Conservation (phyloP, 2,888 invertebrate genomes). For the Cantharis lateralis region DNA sequence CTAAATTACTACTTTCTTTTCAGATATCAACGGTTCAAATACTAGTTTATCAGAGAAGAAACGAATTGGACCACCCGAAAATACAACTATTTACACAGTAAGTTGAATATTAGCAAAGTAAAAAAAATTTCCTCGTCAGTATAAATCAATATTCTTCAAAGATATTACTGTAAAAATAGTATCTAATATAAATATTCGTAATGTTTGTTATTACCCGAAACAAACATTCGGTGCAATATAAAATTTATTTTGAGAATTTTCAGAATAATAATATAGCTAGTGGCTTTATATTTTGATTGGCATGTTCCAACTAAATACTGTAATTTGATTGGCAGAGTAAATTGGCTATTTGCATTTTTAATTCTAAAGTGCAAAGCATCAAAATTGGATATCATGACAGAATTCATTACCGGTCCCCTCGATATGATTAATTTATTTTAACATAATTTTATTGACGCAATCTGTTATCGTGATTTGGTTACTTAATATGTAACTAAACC, state of each 20-base stretch:
- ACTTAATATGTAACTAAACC: not conserved
- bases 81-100: conserved; percentile 80
- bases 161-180: not conserved
- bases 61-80: conserved; percentile 69
- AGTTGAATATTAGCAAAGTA: conserved; percentile 49
- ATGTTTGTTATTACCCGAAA: not conserved
- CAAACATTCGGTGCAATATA: not conserved
- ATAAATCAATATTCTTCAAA: not conserved
- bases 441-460: not conserved
- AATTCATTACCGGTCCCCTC: not conserved
- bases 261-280: not conserved
- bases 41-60: conserved; percentile 60
- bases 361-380: not conserved
- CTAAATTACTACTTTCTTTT: conserved; percentile 29
- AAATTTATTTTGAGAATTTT: not conserved
- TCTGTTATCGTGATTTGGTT: not conserved
- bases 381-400: not conserved
- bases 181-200: not conserved
- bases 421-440: not conserved
- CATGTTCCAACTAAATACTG: not conserved
- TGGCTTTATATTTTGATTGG: not conserved
- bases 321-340: not conserved
- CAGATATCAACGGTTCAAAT: conserved; percentile 61
- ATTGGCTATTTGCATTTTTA: not conserved
- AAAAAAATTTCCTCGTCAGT: not conserved